A percentile compares a stretch with the other conserved stretches of the same genome.
Evolutionary conservation across 2,888 invertebrate genomes (phyloP).

Genomic region (Labia minor): DNA sequence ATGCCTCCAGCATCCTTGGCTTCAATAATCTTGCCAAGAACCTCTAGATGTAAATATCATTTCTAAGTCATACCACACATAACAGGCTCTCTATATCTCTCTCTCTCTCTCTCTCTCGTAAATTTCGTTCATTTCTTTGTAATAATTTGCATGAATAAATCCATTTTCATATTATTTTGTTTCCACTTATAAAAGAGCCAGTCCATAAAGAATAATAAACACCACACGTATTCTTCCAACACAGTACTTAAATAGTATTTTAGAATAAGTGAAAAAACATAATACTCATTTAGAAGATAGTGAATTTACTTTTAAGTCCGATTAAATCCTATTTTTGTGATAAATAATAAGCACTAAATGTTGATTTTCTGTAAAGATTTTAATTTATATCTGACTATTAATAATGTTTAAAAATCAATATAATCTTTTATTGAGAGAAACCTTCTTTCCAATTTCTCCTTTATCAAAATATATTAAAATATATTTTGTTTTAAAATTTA

Average conservation of each 20-base stretch:
- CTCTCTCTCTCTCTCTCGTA: too few species aligned
- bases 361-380: background rate
- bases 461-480: background rate
- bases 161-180: conserved; percentile 13
- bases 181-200: background rate
- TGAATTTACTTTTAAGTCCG: background rate
- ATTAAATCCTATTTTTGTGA: conserved; percentile 13
- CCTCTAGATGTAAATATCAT: background rate
- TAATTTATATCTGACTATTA: background rate
- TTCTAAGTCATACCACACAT: background rate
- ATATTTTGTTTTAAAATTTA: too few species aligned
- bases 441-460: background rate
- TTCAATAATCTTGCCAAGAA: conserved; percentile 39
- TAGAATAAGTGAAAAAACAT: conserved; percentile 3
- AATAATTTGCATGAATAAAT: conserved; percentile 13
- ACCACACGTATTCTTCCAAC: background rate
- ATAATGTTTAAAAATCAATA: background rate
- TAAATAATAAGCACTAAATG: background rate
- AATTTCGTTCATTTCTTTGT: conserved; percentile 1
- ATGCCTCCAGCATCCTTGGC: conserved; percentile 92
- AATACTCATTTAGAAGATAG: background rate
- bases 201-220: background rate
- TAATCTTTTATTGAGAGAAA: background rate
- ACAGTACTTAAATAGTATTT: background rate
- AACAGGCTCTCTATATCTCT: background rate